Evolutionary conservation across 2,797 vertebrate species (phyloP).

Genomic region (Halcyon badia): DNA sequence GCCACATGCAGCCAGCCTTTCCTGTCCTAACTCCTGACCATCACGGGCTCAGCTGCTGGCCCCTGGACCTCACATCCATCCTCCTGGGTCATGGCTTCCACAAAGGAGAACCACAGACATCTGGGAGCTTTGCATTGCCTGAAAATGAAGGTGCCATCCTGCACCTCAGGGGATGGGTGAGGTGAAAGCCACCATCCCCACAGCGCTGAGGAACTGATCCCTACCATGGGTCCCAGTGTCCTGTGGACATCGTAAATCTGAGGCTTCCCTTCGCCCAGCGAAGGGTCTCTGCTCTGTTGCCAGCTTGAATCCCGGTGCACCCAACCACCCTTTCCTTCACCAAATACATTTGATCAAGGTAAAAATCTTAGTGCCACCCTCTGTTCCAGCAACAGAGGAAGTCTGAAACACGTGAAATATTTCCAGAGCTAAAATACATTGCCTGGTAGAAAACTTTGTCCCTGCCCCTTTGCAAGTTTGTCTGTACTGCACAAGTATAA

Average conservation of each 20-base stretch:
- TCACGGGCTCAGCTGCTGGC: not conserved
- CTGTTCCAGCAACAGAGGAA: not conserved
- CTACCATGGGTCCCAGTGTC: not conserved
- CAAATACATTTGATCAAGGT: not conserved
- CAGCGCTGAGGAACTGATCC: not conserved
- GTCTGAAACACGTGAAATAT: not conserved
- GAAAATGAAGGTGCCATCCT: not conserved
- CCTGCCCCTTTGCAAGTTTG: not conserved
- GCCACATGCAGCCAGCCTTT: not conserved
- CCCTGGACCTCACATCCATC: not conserved
- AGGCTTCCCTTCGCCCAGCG: not conserved
- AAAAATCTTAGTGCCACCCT: not conserved
- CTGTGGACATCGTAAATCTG: not conserved
- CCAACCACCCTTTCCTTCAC: not conserved
- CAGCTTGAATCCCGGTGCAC: not conserved
- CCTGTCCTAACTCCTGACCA: not conserved
- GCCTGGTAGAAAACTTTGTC: not conserved
- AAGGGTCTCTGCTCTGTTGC: not conserved
- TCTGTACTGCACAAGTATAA: not conserved
- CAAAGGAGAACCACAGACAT: not conserved
- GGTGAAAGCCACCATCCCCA: not conserved
- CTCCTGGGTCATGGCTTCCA: not conserved
- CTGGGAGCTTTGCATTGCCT: not conserved
- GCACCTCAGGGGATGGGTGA: accelerated
- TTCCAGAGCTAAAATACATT: not conserved